phyloP scores from a whole-genome alignment of 2,113 vertebrate species.

The Forbesichthys papilliferus region DNA sequence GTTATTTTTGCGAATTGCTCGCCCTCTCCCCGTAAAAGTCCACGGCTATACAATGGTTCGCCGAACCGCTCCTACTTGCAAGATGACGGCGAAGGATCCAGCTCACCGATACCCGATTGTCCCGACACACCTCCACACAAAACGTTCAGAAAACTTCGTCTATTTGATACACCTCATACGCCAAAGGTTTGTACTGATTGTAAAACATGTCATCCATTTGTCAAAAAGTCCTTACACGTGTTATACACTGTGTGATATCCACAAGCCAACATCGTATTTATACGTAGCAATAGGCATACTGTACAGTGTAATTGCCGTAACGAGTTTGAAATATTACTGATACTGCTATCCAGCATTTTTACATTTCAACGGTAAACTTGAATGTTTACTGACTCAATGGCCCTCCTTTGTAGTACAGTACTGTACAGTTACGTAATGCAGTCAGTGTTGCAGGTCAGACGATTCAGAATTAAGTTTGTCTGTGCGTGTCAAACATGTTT shows the following conservation, averaged over 20 bases:
- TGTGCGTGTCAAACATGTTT: slow-evolving; percentile 10
- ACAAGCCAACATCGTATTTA: too few species aligned
- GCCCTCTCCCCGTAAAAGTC: slow-evolving; percentile 77
- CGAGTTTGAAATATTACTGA: background rate
- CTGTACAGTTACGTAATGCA: slow-evolving; percentile 48
- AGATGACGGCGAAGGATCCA: slow-evolving; percentile 66
- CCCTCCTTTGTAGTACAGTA: slow-evolving; percentile 40
- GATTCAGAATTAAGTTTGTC: slow-evolving; percentile 4
- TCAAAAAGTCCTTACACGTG: background rate
- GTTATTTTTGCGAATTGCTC: slow-evolving; percentile 76
- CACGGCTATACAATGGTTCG: slow-evolving; percentile 64
- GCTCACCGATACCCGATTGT: slow-evolving; percentile 83
- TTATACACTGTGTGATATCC: background rate
- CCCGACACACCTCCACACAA: slow-evolving; percentile 95
- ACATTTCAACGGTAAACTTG: background rate
- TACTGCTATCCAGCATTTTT: background rate
- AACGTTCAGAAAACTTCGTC: slow-evolving; percentile 90
- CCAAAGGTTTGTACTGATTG: slow-evolving; percentile 84
- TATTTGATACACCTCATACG: slow-evolving; percentile 95
- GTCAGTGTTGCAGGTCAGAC: background rate
- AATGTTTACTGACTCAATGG: slow-evolving; percentile 30
- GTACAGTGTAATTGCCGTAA: too few species aligned
- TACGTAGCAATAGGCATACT: background rate
- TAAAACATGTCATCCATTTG: background rate
- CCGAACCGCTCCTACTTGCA: slow-evolving; percentile 51